Evolutionary conservation across 2,113 vertebrate genomes (phyloP).

Genomic region (Suncus etruscus): DNA sequence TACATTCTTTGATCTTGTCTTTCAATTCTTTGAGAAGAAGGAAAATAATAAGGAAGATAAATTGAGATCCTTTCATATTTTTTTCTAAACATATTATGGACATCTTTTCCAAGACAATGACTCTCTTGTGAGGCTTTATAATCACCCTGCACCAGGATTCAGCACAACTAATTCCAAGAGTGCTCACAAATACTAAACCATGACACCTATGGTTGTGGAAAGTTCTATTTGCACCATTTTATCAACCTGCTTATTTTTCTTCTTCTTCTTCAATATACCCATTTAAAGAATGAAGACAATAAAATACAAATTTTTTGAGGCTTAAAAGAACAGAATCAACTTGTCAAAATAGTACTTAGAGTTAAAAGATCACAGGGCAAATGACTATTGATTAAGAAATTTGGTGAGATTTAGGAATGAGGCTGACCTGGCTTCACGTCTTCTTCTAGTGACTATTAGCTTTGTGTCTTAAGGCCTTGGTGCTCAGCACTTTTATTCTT

Average conservation of each 20-base stretch:
- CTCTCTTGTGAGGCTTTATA: constrained; percentile 36
- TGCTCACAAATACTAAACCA: neutral
- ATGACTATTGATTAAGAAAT: neutral
- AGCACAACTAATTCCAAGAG: neutral
- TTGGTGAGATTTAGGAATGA: neutral
- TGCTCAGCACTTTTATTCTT: neutral
- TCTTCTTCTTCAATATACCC: neutral
- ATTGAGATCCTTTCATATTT: constrained; percentile 70
- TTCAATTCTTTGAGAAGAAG: constrained; percentile 80
- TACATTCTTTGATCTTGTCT: constrained; percentile 77
- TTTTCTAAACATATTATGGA: constrained; percentile 68
- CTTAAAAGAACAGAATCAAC: neutral
- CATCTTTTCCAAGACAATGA: constrained; percentile 47
- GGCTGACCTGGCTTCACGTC: neutral
- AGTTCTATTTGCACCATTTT: neutral
- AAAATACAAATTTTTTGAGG: neutral
- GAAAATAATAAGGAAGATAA: constrained; percentile 78
- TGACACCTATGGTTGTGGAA: neutral
- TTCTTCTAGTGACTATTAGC: neutral
- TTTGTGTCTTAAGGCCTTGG: neutral
- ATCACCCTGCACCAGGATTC: constrained; percentile 44
- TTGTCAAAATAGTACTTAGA: neutral
- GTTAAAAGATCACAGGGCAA: neutral
- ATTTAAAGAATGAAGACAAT: constrained; percentile 8
- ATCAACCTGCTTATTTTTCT: neutral